phyloP scores from a whole-genome alignment of 2,797 vertebrate species.

The Pangasius macronema region DNA sequence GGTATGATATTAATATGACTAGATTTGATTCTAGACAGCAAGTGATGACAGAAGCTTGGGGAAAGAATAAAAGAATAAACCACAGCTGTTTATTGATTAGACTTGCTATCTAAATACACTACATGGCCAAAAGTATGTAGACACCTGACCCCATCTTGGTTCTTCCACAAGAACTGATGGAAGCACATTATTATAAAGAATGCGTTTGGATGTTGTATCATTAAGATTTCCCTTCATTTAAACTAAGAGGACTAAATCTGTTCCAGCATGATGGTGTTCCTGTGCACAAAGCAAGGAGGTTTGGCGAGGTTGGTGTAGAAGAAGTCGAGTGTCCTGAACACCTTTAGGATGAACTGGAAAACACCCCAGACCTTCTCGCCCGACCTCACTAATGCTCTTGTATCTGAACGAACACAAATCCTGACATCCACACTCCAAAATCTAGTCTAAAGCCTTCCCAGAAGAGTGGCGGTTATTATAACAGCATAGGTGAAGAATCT shows the following conservation, averaged over 20 bases:
- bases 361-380: not conserved
- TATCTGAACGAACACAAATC: not conserved
- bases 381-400: not conserved
- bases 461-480: not conserved
- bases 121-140: not conserved
- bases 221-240: not conserved
- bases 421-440: not conserved
- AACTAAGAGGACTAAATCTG: too few relatives aligned
- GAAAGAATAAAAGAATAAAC: not conserved
- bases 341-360: not conserved
- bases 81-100: not conserved
- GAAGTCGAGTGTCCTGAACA: not conserved
- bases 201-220: not conserved
- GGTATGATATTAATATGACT: not conserved
- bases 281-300: not conserved
- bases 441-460: not conserved
- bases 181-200: not conserved
- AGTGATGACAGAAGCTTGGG: not conserved
- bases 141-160: not conserved
- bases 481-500: not conserved
- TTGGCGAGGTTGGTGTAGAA: not conserved
- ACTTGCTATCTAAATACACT: not conserved
- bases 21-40: not conserved
- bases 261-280: not conserved
- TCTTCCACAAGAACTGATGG: not conserved